A percentile compares a stretch with the other conserved stretches of the same genome.
Evolutionary conservation across 2,113 vertebrate genomes (phyloP).

Genomic region (Dicaeum eximium): DNA sequence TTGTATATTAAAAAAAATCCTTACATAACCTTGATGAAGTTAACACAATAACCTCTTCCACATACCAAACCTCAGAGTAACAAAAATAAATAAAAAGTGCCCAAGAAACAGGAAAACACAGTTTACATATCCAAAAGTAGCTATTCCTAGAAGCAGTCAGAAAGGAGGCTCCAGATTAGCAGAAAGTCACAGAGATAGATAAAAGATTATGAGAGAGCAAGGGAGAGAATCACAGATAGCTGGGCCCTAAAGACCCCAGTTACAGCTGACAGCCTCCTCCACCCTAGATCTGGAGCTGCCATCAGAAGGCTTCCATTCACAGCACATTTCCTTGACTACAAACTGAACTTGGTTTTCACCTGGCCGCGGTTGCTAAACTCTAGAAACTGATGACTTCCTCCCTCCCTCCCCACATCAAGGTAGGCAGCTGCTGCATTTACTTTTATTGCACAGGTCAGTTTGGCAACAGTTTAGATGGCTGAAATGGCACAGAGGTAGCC

Average conservation of each 20-base stretch:
- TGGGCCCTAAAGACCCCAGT: not conserved
- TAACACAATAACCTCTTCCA: not conserved
- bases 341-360: not conserved
- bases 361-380: not conserved
- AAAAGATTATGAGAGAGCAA: not conserved
- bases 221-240: not conserved
- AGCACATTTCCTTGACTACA: not conserved
- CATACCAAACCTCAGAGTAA: not conserved
- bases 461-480: not conserved
- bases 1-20: not conserved
- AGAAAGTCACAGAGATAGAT: not conserved
- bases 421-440: not conserved
- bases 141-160: not conserved
- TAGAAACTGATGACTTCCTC: not conserved
- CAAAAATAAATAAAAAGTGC: not conserved
- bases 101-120: not conserved
- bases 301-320: not conserved
- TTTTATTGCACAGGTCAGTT: not conserved
- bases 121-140: not conserved
- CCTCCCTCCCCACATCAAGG: not conserved
- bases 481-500: not conserved
- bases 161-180: not conserved
- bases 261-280: not conserved
- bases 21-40: not conserved
- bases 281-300: not conserved